phyloP scores from a whole-genome alignment of 1,140 invertebrate genomes.

The Drosophila pseudoananassae region DNA sequence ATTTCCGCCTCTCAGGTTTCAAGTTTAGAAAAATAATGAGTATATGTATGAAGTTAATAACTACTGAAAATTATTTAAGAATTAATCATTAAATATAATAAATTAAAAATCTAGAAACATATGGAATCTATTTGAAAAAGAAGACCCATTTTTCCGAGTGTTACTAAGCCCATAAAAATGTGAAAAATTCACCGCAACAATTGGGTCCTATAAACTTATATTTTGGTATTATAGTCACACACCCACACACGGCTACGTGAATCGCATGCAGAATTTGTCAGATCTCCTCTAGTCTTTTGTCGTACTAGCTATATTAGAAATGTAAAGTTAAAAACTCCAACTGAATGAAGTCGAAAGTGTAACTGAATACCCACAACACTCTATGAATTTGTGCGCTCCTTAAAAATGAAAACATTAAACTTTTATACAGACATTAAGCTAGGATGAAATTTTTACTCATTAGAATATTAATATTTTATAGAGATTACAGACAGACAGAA shows the following conservation, averaged over 20 bases:
- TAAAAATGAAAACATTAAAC: constrained; percentile 15
- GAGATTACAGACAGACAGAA: constrained; percentile 36
- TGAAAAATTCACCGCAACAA: constrained; percentile 19
- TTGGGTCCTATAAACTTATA: constrained; percentile 53
- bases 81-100: too few relatives aligned
- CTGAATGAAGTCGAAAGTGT: constrained; percentile 27
- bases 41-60: neutral
- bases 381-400: constrained; percentile 59
- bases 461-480: constrained; percentile 43
- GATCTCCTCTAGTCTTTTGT: constrained; percentile 76
- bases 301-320: constrained; percentile 68
- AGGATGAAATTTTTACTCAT: constrained; percentile 53
- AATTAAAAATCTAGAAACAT: neutral
- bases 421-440: constrained; percentile 23
- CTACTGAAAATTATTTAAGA: too few relatives aligned
- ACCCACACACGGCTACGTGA: constrained; percentile 54
- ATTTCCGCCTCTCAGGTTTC: neutral
- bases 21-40: neutral
- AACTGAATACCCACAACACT: constrained; percentile 55
- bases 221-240: constrained; percentile 52
- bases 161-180: constrained; percentile 3
- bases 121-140: neutral
- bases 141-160: neutral
- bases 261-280: constrained; percentile 71
- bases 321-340: constrained; percentile 26